Evolutionary conservation across 2,888 invertebrate genomes (phyloP), one percentile per base, ranked within the genome.

Genomic region (Lottia gigantea): DNA sequence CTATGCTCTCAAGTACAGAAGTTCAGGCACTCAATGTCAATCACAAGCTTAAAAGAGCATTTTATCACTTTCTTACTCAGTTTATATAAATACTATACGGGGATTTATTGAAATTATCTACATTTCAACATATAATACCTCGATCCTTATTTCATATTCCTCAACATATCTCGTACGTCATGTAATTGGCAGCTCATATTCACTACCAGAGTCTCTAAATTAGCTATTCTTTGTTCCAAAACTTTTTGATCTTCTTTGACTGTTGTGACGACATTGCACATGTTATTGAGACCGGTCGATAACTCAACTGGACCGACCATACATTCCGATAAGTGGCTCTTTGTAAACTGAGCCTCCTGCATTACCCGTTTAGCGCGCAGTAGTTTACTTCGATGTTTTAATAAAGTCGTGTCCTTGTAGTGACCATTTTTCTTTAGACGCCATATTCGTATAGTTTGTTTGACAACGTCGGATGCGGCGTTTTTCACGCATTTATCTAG

Each of bases 271-370:
- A 78, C 71, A 62, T 74, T 78, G 71, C 77, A 79, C 46, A 82
- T 76, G 68, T 79, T 77, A 62, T 77, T 80, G 7, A 83, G 78
- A 25, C 81, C 79, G 62, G 79, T 81, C 46, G 77, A 71, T 19
- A 83, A 76, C 73, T 83, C 82, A 1, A 83, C 81, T 25, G 80
- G 77, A 49, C 81, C 81, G 14, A 80, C 76, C 7, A 80, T 76
- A 64, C 75, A 77, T 68, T 83, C 82, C 14, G 76, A 70, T 31
- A 80, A 73, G 31, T 80, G 79, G 14, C 76, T 80, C 71, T 80
- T 80, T 62, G 72, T 68, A 67, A 80, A 81, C 62, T 80, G 76
- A 4, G 81, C 78, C 63, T 76, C 71, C 46, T 80, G 80, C 83
- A 83, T 83, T 66, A 69, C 71, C 25, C 78, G 75, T 11, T 82